These are phyloP conservation scores for Heliconius ethilla DNA, from an alignment of 2,888 invertebrate genomes.

Conservation along the genomic window DNA sequence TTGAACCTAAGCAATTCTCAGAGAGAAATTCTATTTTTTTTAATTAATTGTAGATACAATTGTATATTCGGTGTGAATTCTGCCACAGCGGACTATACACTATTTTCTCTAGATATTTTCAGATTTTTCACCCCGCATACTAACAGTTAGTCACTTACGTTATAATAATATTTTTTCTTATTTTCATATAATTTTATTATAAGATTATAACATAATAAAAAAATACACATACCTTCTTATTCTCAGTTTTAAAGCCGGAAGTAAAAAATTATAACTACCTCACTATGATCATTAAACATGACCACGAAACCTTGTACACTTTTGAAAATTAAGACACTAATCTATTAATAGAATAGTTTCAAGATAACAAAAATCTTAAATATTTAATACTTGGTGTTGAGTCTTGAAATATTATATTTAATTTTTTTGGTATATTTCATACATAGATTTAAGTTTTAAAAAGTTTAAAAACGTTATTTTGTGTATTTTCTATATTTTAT, in stretches of 20 bases:
- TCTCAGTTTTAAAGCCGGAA: slow-evolving; percentile 21
- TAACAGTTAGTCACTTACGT: no score
- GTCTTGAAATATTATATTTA: no score
- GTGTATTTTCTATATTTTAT: no score
- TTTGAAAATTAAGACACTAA: slow-evolving; percentile 44
- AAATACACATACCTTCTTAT: background rate
- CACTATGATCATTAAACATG: slow-evolving; percentile 25
- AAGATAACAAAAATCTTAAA: background rate
- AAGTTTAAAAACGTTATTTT: no score
- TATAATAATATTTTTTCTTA: no score
- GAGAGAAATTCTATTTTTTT: background rate
- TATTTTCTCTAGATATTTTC: no score
- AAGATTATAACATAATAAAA: background rate
- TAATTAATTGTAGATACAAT: no score
- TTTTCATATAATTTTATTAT: background rate
- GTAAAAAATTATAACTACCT: slow-evolving; percentile 17
- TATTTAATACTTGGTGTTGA: background rate
- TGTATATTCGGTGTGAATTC: no score
- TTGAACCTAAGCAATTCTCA: background rate
- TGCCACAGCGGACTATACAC: no score
- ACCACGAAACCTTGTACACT: slow-evolving; percentile 38
- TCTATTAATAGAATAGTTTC: slow-evolving; percentile 22
- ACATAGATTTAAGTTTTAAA: no score
- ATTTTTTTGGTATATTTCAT: no score
- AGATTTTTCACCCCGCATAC: no score